Evolutionary conservation across 1,140 invertebrate genomes (phyloP), one percentile per base, ranked within the genome.

Genomic region (Lethocerus indicus): DNA sequence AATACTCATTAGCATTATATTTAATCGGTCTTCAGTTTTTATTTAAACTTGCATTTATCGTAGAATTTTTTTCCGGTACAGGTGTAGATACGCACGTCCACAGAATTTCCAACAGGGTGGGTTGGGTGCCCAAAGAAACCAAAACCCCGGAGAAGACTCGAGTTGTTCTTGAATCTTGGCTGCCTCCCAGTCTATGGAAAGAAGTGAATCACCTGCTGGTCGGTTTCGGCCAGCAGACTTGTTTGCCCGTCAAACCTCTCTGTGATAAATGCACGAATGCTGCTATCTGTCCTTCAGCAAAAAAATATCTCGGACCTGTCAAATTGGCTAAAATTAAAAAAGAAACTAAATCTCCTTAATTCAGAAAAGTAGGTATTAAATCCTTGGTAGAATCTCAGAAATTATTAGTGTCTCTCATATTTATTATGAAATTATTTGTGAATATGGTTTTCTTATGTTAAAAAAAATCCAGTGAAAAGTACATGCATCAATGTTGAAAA

Each of bases 61-160:
- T 13, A 23, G 12, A 44, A 27, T 23, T 24, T 44, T 50, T 54
- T 45, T 52, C 16, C 32, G 47, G 20, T 63, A 36, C 59, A 80
- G 81, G 85, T 40, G 92, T 97, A 1, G 92, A 98, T 63, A 93
- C 88, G n/a, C 93, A 98, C 70, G 92, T 98, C 5, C 92, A 96
- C 64, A 74, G 92, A 51, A 94, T 98, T 55, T 76, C 78, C 7
- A 94, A 97, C 64, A 73, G 92, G 54, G 69, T 97, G 35, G 39
- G 39, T 14, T 97, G 91, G 91, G 74, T 85, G 0, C 70, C 64
- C 25, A 80, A 78, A 55, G 55, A 66, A 47, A 82, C 84, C 5
- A 87, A 86, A 59, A 85, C 79, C 50, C 90, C 94, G 5, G 92
- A 97, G 65, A 74, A 83, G 32, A 96, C 93, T 0, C 73, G 87